Percentiles rank a stretch among this genome's conserved stretches.
Evolutionary conservation across 2,797 vertebrate species (phyloP).

Genomic region (Echiichthys vipera): DNA sequence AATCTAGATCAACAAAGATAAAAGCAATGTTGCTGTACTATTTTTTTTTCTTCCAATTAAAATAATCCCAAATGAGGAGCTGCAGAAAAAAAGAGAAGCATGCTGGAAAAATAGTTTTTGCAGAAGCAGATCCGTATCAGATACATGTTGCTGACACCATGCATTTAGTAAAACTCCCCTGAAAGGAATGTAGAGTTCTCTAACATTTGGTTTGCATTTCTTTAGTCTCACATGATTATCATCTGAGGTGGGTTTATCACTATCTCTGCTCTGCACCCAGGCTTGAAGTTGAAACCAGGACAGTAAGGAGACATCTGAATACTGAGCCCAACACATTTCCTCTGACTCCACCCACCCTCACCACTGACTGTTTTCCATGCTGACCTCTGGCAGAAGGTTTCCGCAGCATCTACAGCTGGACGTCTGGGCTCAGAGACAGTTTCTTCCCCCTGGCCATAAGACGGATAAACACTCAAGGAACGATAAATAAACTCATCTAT

Average conservation of each 20-base stretch:
- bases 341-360: too few relatives aligned
- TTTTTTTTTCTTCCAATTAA: slow-evolving; percentile 15
- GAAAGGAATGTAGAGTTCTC: slow-evolving; percentile 45
- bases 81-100: neutral
- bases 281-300: slow-evolving; percentile 20
- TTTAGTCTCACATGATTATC: slow-evolving; percentile 18
- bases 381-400: too few relatives aligned
- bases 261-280: slow-evolving; percentile 17
- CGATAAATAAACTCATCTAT: too few relatives aligned
- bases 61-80: neutral
- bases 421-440: too few relatives aligned
- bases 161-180: slow-evolving; percentile 33
- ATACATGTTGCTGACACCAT: slow-evolving; percentile 37
- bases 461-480: too few relatives aligned
- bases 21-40: neutral
- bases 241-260: slow-evolving; percentile 37
- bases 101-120: neutral
- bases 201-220: slow-evolving; percentile 60
- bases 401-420: too few relatives aligned
- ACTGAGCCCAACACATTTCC: too few relatives aligned
- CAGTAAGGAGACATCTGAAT: too few relatives aligned
- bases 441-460: too few relatives aligned
- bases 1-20: slow-evolving; percentile 19
- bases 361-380: too few relatives aligned
- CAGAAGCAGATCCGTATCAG: slow-evolving; percentile 48